phyloP scores from a whole-genome alignment of 2,888 invertebrate species.

The Leucophenga montana region DNA sequence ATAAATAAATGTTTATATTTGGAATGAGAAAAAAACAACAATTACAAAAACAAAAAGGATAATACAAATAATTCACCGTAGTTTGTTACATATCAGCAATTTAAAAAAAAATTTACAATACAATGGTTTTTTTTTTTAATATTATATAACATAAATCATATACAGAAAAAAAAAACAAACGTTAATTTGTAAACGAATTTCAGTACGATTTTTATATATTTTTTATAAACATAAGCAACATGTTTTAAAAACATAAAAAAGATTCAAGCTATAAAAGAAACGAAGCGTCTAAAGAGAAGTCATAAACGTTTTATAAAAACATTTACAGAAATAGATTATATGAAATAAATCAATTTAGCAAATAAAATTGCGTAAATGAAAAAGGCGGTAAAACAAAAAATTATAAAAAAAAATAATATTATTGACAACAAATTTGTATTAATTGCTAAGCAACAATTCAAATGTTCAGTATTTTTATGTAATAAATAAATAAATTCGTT shows the following conservation, averaged over 20 bases:
- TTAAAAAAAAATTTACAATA: conserved; percentile 19
- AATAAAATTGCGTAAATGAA: conserved; percentile 14
- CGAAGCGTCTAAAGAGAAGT: conserved; percentile 23
- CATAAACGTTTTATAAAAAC: conserved; percentile 48
- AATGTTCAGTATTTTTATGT: conserved; percentile 25
- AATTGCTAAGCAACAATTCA: conserved; percentile 52
- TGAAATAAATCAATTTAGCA: conserved; percentile 11
- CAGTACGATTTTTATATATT: conserved; percentile 33
- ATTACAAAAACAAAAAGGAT: conserved; percentile 42
- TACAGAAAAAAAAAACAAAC: conserved; percentile 27
- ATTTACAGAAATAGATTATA: conserved; percentile 30
- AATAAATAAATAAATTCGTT: conserved; percentile 20
- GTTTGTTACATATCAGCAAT: conserved; percentile 62
- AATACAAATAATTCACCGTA: conserved; percentile 46
- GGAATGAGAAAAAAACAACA: conserved; percentile 49
- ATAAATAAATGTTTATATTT: conserved; percentile 43
- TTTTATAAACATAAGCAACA: conserved; percentile 30
- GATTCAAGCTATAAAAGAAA: conserved; percentile 16
- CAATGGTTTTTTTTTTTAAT: conserved; percentile 33
- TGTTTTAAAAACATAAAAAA: conserved; percentile 49
- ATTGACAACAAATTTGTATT: conserved; percentile 55
- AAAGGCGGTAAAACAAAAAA: conserved; percentile 19
- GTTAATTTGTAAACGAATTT: conserved; percentile 39
- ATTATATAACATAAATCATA: conserved; percentile 31
- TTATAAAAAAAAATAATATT: conserved; percentile 40